Base-by-base conservation (phyloP, 2,113 vertebrate genomes). In the Embiotoca jacksoni region DNA sequence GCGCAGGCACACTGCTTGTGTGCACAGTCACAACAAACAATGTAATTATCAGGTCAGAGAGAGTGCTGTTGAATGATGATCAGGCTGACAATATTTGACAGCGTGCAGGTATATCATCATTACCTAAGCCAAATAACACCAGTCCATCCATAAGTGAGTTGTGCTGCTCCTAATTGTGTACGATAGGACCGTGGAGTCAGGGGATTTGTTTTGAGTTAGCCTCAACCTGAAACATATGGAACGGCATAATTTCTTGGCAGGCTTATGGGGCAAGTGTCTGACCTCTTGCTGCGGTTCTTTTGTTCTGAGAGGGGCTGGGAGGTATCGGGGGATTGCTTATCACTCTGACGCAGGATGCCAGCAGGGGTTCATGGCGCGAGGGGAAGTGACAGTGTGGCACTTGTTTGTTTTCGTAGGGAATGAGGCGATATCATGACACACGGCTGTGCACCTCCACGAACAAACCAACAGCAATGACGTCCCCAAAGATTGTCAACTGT, bases 301-400 rank as follows among this genome's bases (percentile, higher is more conserved):
- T 92, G 92, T 92, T 89, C 81, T 65, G 72, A 44, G 63, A 87
- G 81, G 84, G 82, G 77, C 84, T 35, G 56, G 50, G 56, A 82
- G 82, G 86, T 85, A 88, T 89, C 88, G 57, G 70, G 92, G 87
- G 90, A 90, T 88, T 85, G 80, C 90, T 94, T 93, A 94, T 93
- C 92, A 83, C 86, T 83, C 82, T 90, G 88, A 87, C 85, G 88
- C 91, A 92, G 92, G 91, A 93, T 89, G 88, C 86, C 87, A 91
- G 80, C 78, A 78, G 89, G 85, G 89, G 87, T 83, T 68, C 86
- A 82, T 72, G 84, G 83, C 84, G 86, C 88, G 82, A 90, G 75
- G 89, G 92, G 92, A 93, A 92, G 90, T 90, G 87, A 91, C 89
- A 89, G 77, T 89, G 83, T 84, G 90, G 78, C 80, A 83, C 80